These are phyloP conservation scores for Rhyacichthys aspro DNA, from an alignment of 2,797 vertebrate species.

Conservation along the genomic window DNA sequence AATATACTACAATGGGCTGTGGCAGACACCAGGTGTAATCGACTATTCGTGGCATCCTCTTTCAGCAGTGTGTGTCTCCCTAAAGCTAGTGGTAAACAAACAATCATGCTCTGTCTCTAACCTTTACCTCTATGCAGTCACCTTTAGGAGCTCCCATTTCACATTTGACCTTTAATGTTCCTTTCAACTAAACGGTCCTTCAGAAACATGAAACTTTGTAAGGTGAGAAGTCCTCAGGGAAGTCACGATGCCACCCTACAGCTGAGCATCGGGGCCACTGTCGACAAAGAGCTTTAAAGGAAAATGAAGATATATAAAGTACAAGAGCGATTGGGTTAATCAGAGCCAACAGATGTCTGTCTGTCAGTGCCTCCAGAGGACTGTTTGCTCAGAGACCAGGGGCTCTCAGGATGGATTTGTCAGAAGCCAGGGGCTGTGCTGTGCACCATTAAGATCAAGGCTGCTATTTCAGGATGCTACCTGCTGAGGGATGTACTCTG, in stretches of 20 bases:
- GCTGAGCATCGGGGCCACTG: conserved; percentile 40
- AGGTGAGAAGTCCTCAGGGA: conserved; percentile 56
- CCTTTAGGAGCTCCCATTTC: conserved; percentile 63
- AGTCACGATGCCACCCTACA: conserved; percentile 45
- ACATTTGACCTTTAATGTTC: conserved; percentile 72
- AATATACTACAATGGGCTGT: background rate
- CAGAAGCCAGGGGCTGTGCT: conserved; percentile 64
- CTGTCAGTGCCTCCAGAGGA: conserved; percentile 32
- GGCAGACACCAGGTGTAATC: conserved; percentile 4
- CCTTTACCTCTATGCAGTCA: conserved; percentile 34
- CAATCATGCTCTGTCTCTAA: conserved; percentile 19
- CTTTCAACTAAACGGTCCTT: conserved; percentile 62
- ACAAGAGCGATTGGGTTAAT: conserved; percentile 48
- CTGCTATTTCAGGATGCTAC: conserved; percentile 75
- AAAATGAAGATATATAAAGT: conserved; percentile 14
- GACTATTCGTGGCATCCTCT: conserved; percentile 8
- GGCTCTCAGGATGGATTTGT: conserved; percentile 71
- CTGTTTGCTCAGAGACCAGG: conserved; percentile 54
- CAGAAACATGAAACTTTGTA: conserved; percentile 70
- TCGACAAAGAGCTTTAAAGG: conserved; percentile 32
- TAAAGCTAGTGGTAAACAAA: conserved; percentile 21
- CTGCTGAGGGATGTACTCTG: conserved; percentile 74
- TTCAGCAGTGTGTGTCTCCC: conserved; percentile 32
- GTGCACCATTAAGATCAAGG: conserved; percentile 78
- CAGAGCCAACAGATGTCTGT: conserved; percentile 44